phyloP scores from a whole-genome alignment of 1,140 invertebrate species.

The Theocolax elegans region DNA sequence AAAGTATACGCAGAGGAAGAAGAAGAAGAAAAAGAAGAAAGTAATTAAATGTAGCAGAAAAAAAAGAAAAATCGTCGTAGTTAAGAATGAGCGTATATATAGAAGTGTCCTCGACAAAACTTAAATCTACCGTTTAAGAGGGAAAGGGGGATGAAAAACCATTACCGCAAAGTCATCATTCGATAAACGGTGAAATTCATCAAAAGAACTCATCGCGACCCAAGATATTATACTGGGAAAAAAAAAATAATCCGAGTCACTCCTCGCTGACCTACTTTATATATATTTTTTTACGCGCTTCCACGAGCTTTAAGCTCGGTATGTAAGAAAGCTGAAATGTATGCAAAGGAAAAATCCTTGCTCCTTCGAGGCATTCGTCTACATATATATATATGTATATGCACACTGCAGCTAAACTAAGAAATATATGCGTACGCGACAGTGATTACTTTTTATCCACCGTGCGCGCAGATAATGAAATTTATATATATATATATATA shows the following conservation, averaged over 20 bases:
- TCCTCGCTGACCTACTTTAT: slow-evolving; percentile 13
- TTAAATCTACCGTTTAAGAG: not conserved
- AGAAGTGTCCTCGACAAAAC: not conserved
- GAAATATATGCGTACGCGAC: no score
- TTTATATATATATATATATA: no score
- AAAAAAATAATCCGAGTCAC: slow-evolving; percentile 9
- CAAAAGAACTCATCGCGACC: not conserved
- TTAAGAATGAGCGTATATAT: no score
- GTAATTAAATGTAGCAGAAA: no score
- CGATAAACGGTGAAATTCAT: slow-evolving; percentile 7
- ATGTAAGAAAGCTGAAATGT: not conserved
- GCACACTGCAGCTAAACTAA: no score
- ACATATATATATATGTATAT: no score
- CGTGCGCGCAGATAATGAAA: no score
- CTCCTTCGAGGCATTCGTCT: not conserved
- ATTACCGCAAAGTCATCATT: not conserved
- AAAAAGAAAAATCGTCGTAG: not conserved
- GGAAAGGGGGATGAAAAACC: not conserved
- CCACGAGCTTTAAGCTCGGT: not conserved
- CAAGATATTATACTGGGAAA: not conserved
- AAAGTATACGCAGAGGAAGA: no score
- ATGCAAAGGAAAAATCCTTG: slow-evolving; percentile 32
- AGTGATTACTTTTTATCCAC: no score
- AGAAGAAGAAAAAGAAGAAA: no score
- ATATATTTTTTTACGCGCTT: not conserved